Conservation (phyloP, 2,797 vertebrate genomes). For the Paratrypauchen microcephalus region DNA sequence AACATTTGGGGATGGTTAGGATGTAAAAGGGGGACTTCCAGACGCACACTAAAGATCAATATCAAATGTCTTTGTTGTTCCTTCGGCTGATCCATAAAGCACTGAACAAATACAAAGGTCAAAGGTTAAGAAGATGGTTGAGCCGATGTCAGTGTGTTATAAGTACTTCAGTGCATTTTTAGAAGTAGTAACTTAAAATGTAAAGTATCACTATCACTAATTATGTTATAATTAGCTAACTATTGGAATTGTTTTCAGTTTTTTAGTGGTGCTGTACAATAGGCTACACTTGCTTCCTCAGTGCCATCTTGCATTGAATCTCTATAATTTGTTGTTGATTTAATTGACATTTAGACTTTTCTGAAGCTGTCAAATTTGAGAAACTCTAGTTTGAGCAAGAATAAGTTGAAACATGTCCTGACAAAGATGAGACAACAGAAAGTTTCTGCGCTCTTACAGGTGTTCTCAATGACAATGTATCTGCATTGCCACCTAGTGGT, state of each 20-base stretch:
- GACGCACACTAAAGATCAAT: constrained; percentile 50
- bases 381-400: background rate
- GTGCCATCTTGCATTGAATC: background rate
- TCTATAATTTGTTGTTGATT: background rate
- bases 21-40: constrained; percentile 71
- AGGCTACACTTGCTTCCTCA: background rate
- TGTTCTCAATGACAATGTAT: constrained; percentile 61
- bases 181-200: background rate
- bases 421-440: background rate
- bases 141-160: background rate
- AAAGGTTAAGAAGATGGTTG: constrained; percentile 43
- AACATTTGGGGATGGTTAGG: constrained; percentile 69
- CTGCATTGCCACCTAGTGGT: constrained; percentile 76
- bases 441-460: constrained; percentile 56
- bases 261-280: too few species aligned
- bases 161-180: background rate
- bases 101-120: constrained; percentile 39
- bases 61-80: constrained; percentile 56
- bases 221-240: too few species aligned
- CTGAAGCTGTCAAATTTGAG: too few species aligned
- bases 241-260: too few species aligned
- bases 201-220: background rate
- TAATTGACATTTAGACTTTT: background rate
- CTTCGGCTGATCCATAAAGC: constrained; percentile 54
- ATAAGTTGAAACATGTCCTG: background rate